These are phyloP conservation scores for Nemotelus nigrinus DNA, from an alignment of 2,888 invertebrate genomes.

Conservation along the genomic window DNA sequence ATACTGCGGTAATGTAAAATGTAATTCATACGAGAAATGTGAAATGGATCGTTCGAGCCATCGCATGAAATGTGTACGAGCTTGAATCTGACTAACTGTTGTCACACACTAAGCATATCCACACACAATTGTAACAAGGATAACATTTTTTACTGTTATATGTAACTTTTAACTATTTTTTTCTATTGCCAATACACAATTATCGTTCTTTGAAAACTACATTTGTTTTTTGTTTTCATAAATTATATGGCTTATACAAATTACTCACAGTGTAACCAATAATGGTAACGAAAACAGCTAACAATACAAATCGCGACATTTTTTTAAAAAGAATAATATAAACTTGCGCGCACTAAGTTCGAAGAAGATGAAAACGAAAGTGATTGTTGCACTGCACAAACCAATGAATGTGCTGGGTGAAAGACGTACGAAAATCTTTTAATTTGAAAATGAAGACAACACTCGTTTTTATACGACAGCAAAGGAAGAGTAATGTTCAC, in stretches of 20 bases:
- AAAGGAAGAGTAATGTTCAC: constrained; percentile 21
- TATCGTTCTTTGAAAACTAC: neutral
- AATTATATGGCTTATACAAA: neutral
- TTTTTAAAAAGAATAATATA: constrained; percentile 3
- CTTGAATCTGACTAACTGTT: constrained; percentile 58
- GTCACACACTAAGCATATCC: neutral
- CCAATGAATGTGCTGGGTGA: constrained; percentile 22
- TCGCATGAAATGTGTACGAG: constrained; percentile 73
- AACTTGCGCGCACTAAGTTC: constrained; percentile 14
- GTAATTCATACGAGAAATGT: constrained; percentile 75
- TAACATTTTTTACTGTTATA: neutral
- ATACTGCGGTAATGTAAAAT: constrained; percentile 77
- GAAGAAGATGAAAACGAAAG: neutral
- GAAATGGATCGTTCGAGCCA: constrained; percentile 73
- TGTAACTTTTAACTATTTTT: neutral
- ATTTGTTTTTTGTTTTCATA: neutral
- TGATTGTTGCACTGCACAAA: constrained; percentile 10
- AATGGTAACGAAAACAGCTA: constrained; percentile 37
- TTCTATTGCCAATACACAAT: neutral
- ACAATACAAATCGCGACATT: constrained; percentile 33
- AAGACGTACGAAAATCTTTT: constrained; percentile 39
- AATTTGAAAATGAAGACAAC: constrained; percentile 35
- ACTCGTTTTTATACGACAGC: constrained; percentile 40
- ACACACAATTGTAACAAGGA: neutral
- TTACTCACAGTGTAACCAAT: constrained; percentile 38